A percentile compares a stretch with the other conserved stretches of the same genome.
phyloP scores from a whole-genome alignment of 2,888 invertebrate genomes.

The Andrena flavipes region DNA sequence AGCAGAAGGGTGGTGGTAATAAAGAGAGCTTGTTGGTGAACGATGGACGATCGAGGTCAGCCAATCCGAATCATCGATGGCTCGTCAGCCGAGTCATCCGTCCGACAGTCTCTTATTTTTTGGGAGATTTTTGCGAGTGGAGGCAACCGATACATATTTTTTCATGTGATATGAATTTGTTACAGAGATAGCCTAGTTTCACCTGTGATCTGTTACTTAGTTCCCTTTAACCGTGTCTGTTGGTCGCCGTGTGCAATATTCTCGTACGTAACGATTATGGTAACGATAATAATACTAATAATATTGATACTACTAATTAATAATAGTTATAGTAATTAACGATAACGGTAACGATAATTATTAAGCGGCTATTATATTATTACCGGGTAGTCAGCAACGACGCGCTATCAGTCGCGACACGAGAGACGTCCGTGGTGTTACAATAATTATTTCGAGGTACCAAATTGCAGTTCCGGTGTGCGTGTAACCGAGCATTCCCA shows the following conservation, averaged over 20 bases:
- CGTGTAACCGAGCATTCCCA: constrained; percentile 53
- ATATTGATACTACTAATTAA: constrained; percentile 27
- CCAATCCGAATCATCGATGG: constrained; percentile 66
- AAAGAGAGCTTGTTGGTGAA: not conserved
- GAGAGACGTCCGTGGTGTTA: constrained; percentile 76
- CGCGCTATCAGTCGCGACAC: constrained; percentile 54
- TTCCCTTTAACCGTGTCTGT: constrained; percentile 67
- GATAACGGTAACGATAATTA: constrained; percentile 22
- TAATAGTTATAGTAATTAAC: constrained; percentile 13
- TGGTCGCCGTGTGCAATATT: constrained; percentile 74
- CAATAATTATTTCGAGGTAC: constrained; percentile 72
- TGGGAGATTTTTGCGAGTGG: constrained; percentile 64
- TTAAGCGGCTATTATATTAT: constrained; percentile 56
- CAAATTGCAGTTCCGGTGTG: constrained; percentile 58
- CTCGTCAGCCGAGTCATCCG: constrained; percentile 74
- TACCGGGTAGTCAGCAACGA: constrained; percentile 66
- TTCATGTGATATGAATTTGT: constrained; percentile 83
- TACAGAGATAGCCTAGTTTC: constrained; percentile 80
- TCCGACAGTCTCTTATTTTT: constrained; percentile 73
- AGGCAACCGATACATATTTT: constrained; percentile 81
- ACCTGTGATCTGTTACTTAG: constrained; percentile 80
- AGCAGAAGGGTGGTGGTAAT: not conserved
- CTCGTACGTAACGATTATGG: constrained; percentile 61
- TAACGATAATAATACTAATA: constrained; percentile 58
- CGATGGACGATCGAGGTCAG: constrained; percentile 54